Evolutionary conservation across 2,888 invertebrate genomes (phyloP).

Genomic region (Troides oblongomaculatus): DNA sequence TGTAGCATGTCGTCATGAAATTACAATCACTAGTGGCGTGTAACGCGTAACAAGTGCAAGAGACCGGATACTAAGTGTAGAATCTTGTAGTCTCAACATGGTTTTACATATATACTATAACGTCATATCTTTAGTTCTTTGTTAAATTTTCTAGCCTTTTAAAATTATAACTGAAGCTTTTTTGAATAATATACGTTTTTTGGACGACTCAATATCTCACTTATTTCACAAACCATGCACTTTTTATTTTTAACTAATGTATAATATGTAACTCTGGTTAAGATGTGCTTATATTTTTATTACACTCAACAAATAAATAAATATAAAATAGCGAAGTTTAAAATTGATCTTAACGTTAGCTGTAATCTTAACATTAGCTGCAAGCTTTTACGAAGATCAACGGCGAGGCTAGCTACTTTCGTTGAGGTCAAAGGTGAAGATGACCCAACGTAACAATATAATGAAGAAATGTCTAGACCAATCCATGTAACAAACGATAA

Average conservation of each 20-base stretch:
- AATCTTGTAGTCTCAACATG: too few species aligned
- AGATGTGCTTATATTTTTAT: background rate
- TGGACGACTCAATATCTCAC: background rate
- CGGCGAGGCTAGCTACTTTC: conserved; percentile 42
- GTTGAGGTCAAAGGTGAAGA: conserved; percentile 47
- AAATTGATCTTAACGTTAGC: background rate
- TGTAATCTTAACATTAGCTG: too few species aligned
- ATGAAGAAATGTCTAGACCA: conserved; percentile 26
- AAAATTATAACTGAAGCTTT: background rate
- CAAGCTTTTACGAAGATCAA: background rate
- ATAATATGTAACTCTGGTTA: background rate
- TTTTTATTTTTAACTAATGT: background rate
- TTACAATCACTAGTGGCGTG: background rate
- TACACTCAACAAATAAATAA: too few species aligned
- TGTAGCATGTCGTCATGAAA: background rate
- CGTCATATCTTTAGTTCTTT: background rate
- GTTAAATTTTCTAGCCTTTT: background rate
- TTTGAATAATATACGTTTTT: background rate
- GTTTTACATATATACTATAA: too few species aligned
- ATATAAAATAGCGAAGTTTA: background rate
- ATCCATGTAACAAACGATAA: conserved; percentile 7
- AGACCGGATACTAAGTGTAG: background rate
- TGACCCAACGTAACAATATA: conserved; percentile 34
- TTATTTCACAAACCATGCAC: background rate
- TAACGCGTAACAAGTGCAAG: background rate